Evolutionary conservation across 2,888 invertebrate species (phyloP).

Genomic region (Macroteleia sp.): DNA sequence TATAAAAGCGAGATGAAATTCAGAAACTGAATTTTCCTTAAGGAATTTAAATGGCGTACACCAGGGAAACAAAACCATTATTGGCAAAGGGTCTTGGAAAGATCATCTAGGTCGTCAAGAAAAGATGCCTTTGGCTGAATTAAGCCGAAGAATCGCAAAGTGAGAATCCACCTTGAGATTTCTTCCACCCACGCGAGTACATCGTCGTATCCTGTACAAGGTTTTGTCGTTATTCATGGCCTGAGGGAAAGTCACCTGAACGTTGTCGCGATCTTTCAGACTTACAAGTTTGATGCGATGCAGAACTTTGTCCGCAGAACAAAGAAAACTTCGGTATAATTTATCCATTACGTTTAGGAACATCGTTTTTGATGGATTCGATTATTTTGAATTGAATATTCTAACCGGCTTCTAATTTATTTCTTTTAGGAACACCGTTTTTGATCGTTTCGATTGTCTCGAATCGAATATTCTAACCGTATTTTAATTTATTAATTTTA

Average conservation of each 20-base stretch:
- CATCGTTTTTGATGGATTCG: constrained; percentile 31
- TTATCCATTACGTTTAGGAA: constrained; percentile 30
- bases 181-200: constrained; percentile 11
- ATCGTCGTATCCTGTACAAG: constrained; percentile 38
- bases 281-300: constrained; percentile 33
- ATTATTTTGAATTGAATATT: constrained; percentile 31
- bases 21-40: background rate
- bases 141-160: constrained; percentile 39
- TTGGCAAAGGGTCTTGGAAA: constrained; percentile 21
- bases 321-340: constrained; percentile 50
- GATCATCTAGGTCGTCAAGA: constrained; percentile 1
- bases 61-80: constrained; percentile 20
- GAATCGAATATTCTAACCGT: no score
- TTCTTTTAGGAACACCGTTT: no score
- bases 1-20: constrained; percentile 4
- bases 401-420: background rate
- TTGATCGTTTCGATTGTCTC: no score
- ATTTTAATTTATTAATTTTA: no score
- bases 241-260: constrained; percentile 33
- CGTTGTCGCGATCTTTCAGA: constrained; percentile 49
- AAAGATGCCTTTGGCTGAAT: constrained; percentile 24
- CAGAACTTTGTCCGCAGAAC: constrained; percentile 11
- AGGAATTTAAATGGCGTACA: constrained; percentile 19
- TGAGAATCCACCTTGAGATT: constrained; percentile 48
- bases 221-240: constrained; percentile 45